A percentile compares a stretch with the other conserved stretches of the same genome.
These are phyloP conservation scores for Takifugu bimaculatus DNA, from an alignment of 2,113 vertebrate genomes.

Conservation along the genomic window DNA sequence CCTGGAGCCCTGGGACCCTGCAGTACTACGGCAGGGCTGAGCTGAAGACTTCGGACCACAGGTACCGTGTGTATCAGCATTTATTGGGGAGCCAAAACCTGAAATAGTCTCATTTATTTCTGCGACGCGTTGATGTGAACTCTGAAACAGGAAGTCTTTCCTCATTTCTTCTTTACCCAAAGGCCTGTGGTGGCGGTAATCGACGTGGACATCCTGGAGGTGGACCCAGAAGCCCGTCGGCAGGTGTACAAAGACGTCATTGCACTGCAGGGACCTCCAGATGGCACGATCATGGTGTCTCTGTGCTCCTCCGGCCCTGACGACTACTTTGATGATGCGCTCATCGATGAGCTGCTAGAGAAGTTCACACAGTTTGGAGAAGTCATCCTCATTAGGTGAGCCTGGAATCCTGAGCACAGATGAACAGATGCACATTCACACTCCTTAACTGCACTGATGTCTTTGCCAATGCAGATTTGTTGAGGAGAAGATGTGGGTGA, in stretches of 20 bases:
- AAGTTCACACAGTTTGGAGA: slow-evolving; percentile 90
- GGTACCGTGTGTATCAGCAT: slow-evolving; percentile 65
- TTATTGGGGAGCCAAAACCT: no score
- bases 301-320: slow-evolving; percentile 84
- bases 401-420: neutral
- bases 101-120: no score
- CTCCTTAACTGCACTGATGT: neutral
- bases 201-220: slow-evolving; percentile 94
- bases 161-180: neutral
- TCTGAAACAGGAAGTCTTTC: neutral
- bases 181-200: slow-evolving; percentile 95
- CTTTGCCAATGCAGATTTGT: slow-evolving; percentile 82
- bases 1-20: slow-evolving; percentile 87
- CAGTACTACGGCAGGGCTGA: slow-evolving; percentile 94
- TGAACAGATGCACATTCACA: neutral
- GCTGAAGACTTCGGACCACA: slow-evolving; percentile 97
- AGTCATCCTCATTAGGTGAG: slow-evolving; percentile 95
- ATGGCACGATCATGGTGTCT: slow-evolving; percentile 92
- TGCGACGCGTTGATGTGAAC: no score
- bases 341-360: slow-evolving; percentile 94
- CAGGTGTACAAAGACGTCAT: slow-evolving; percentile 94
- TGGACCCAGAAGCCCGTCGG: slow-evolving; percentile 90
- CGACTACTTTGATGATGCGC: slow-evolving; percentile 87
- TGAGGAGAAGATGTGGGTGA: slow-evolving; percentile 99
- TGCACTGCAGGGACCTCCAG: slow-evolving; percentile 89